A percentile compares a stretch with the other conserved stretches of the same genome.
Evolutionary conservation across 2,797 vertebrate species (phyloP).

Genomic region (Choloepus didactylus): DNA sequence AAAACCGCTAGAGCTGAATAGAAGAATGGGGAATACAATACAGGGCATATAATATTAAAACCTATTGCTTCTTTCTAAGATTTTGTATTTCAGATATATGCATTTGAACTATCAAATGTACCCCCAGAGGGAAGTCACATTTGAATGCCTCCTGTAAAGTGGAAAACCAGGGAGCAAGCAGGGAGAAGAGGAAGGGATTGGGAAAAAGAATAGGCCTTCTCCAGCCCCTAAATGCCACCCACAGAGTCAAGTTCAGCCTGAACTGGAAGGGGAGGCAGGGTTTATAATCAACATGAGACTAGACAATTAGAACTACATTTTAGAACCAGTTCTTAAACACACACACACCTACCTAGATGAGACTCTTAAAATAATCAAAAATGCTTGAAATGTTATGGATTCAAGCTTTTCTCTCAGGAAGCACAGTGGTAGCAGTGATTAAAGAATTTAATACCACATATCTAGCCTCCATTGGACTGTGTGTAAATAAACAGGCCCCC

Average conservation of each 20-base stretch:
- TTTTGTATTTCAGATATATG: background rate
- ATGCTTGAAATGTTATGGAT: background rate
- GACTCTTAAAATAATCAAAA: background rate
- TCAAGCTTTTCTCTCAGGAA: background rate
- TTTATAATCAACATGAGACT: background rate
- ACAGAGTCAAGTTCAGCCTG: background rate
- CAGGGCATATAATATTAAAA: background rate
- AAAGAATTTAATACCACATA: background rate
- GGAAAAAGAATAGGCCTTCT: background rate
- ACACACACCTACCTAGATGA: background rate
- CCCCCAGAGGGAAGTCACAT: background rate
- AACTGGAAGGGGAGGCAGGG: accelerated
- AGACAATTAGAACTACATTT: background rate
- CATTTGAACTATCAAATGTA: background rate
- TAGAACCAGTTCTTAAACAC: background rate
- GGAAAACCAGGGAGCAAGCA: background rate
- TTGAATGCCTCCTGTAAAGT: background rate
- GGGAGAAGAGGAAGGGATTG: background rate
- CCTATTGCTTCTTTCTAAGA: background rate
- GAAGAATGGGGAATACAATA: background rate
- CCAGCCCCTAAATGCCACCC: background rate
- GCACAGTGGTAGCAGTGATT: background rate
- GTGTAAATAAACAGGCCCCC: background rate
- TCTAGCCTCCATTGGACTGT: background rate
- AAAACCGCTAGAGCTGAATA: background rate